Evolutionary conservation across 2,113 vertebrate genomes (phyloP).

Genomic region (Bufo gargarizans): DNA sequence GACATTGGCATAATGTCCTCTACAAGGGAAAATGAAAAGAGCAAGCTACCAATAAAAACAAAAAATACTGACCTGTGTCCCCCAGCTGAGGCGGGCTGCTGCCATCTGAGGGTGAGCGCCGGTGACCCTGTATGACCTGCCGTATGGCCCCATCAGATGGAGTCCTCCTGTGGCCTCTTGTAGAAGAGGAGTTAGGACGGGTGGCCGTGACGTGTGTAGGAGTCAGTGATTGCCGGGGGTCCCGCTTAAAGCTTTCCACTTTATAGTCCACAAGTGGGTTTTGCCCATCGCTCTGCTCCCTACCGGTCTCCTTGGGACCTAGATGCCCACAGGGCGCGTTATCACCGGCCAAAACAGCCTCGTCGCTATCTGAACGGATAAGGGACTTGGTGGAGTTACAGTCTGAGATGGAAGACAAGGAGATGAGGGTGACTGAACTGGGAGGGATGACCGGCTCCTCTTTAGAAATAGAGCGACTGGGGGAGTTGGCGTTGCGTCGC

Average conservation of each 20-base stretch:
- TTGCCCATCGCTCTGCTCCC: conserved; percentile 47
- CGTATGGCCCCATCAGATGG: conserved; percentile 85
- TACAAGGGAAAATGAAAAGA: too few species aligned
- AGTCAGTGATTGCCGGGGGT: conserved; percentile 87
- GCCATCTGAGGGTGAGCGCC: conserved; percentile 57
- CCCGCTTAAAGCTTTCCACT: conserved; percentile 88
- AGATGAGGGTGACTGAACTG: conserved; percentile 83
- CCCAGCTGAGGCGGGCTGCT: conserved; percentile 64
- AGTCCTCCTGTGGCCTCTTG: conserved; percentile 81
- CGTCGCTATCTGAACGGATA: conserved; percentile 84
- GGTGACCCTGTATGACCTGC: conserved; percentile 74
- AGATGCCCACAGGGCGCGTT: background rate
- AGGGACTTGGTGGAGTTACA: conserved; percentile 91
- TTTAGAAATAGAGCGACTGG: conserved; percentile 66
- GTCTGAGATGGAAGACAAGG: conserved; percentile 87
- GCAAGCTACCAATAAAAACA: background rate
- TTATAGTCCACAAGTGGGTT: conserved; percentile 86
- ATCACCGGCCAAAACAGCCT: conserved; percentile 63
- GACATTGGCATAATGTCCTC: too few species aligned
- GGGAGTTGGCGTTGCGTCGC: conserved; percentile 73
- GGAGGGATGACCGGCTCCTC: conserved; percentile 70
- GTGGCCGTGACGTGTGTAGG: conserved; percentile 84
- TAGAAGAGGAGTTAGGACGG: conserved; percentile 65
- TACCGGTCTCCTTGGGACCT: background rate
- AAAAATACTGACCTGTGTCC: conserved; percentile 56